Percentiles rank a stretch among this genome's conserved stretches.
Conservation (phyloP, 2,888 invertebrate species). For the Pterostichus madidus region DNA sequence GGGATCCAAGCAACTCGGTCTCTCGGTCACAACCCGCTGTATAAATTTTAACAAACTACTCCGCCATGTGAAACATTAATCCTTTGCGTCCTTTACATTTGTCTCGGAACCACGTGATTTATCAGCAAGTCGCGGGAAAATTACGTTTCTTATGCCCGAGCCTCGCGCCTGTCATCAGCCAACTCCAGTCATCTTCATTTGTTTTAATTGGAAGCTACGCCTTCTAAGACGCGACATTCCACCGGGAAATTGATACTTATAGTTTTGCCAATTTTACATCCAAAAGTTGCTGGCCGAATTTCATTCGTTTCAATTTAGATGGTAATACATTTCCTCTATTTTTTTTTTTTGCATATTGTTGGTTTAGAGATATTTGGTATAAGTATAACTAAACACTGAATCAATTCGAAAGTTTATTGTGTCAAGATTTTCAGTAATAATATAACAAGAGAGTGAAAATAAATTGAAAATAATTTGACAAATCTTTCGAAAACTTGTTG, state of each 20-base stretch:
- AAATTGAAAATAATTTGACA: too few relatives aligned
- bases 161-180: conserved; percentile 1
- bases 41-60: conserved; percentile 64
- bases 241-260: conserved; percentile 15
- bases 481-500: too few relatives aligned
- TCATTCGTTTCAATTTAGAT: too few relatives aligned
- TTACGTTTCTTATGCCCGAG: conserved; percentile 44
- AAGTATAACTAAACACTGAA: too few relatives aligned
- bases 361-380: too few relatives aligned
- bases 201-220: conserved; percentile 40
- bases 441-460: too few relatives aligned
- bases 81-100: conserved; percentile 66
- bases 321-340: too few relatives aligned
- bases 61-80: conserved; percentile 63
- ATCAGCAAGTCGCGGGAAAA: conserved; percentile 53
- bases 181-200: conserved; percentile 35
- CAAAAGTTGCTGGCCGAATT: too few relatives aligned
- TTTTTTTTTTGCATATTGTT: too few relatives aligned
- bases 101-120: conserved; percentile 62
- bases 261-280: background rate
- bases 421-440: too few relatives aligned
- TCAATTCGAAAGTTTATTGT: too few relatives aligned
- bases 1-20: conserved; percentile 24
- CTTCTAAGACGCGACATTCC: conserved; percentile 2
- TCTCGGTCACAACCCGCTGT: conserved; percentile 57